These are phyloP conservation scores for Tenthredo livida DNA, from an alignment of 2,888 invertebrate species.

Conservation along the genomic window DNA sequence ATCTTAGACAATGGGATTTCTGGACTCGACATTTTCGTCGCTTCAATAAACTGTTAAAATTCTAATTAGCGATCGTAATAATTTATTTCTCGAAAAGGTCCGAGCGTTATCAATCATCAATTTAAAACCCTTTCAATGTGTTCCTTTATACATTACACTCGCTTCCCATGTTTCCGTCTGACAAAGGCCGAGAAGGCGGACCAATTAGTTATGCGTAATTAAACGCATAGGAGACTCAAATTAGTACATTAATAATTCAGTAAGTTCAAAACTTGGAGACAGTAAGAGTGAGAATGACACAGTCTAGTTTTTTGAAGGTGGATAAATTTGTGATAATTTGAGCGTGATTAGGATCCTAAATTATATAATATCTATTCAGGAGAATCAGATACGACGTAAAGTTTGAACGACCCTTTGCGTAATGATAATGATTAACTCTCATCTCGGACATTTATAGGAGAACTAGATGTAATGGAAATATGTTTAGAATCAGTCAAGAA, in stretches of 20 bases:
- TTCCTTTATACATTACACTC: neutral
- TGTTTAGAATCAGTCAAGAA: neutral
- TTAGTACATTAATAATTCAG: neutral
- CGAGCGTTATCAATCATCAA: neutral
- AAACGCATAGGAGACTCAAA: neutral
- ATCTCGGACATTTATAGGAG: neutral
- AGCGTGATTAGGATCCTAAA: neutral
- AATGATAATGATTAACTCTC: neutral
- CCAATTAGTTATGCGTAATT: neutral
- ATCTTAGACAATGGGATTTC: neutral
- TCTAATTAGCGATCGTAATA: neutral
- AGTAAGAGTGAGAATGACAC: neutral
- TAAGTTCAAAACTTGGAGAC: neutral
- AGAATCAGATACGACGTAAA: neutral
- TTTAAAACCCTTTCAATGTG: neutral
- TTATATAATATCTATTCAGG: neutral
- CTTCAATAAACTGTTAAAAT: neutral
- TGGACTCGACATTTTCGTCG: neutral
- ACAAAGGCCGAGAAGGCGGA: neutral
- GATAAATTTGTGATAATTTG: neutral
- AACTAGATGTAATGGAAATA: neutral
- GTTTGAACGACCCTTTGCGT: neutral
- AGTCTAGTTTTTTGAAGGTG: neutral
- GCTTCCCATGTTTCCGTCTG: neutral
- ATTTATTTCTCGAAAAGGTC: neutral